Base-by-base conservation (phyloP, 2,888 invertebrate genomes). In the Tipula unca region DNA sequence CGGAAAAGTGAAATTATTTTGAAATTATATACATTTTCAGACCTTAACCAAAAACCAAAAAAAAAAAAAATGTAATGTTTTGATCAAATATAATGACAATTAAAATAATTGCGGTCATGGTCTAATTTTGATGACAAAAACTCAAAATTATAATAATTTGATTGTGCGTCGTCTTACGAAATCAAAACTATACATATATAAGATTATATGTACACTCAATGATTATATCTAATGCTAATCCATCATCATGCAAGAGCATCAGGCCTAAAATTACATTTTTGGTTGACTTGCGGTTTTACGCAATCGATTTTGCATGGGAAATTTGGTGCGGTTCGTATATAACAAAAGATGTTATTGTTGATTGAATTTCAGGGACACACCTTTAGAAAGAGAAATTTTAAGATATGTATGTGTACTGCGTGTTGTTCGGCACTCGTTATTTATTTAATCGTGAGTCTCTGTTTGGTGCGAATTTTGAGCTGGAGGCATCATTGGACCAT, bases 1-100 rank as follows among this genome's bases (percentile, higher is more conserved):
- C 69, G 69, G 69, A 69, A 69, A 69, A 69, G 69, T 69, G 69
- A 69, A 69, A 69, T 48, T 48, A 48, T 48, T n/a, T 48, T 48
- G 48, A 48, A 17, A 32, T 17, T 54, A n/a, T 54, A 54, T 17
- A 17, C 48, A 54, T n/a, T 54, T 54, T 54, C 39, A 54, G 48
- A 54, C 48, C 48, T 54, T 54, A 54, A n/a, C 48, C 48, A 54
- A 54, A 17, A n/a, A n/a, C n/a, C 6, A 54, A 54, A 54, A 54
- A 17, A 48, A 17, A 17, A 1, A 17, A 54, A 54, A 54, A 1
- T 54, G 48, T 17, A 54, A 54, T 54, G 48, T 54, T 32, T 32
- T 54, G 48, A 54, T 54, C 48, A 69, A n/a, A 48, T 17, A 25
- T 69, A 69, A 54, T 54, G 48, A 54, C 48, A 54, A 69, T 25